Evolutionary conservation across 1,140 invertebrate species (phyloP).

Genomic region (Trichonephila clavipes): DNA sequence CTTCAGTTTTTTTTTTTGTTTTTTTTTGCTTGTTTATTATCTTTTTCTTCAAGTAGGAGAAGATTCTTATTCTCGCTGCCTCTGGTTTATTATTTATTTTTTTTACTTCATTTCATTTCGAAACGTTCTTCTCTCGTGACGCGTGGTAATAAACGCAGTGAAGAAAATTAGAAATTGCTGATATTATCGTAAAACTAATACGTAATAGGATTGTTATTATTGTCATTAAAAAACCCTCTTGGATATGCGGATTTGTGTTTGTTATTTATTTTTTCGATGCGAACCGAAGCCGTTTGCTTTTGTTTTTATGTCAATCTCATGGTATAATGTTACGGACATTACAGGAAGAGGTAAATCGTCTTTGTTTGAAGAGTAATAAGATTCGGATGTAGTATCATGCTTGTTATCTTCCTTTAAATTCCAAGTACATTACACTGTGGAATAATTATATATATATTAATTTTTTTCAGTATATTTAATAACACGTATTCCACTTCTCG

Average conservation of each 20-base stretch:
- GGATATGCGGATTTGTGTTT: constrained; percentile 21
- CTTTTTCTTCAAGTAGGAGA: background rate
- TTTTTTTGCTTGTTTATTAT: background rate
- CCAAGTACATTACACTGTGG: background rate
- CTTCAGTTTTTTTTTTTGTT: background rate
- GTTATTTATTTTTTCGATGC: background rate
- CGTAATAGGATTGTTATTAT: constrained; percentile 40
- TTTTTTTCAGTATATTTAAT: background rate
- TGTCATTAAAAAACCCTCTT: constrained; percentile 12
- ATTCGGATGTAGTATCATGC: background rate
- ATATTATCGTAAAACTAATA: constrained; percentile 49
- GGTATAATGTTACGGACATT: constrained; percentile 15
- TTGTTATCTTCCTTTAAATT: constrained; percentile 27
- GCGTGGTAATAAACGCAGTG: constrained; percentile 8
- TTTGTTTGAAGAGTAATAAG: background rate
- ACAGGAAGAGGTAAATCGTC: background rate
- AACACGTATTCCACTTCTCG: background rate
- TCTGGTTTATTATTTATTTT: constrained; percentile 29
- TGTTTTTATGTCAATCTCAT: background rate
- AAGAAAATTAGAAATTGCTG: constrained; percentile 41
- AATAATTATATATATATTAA: background rate
- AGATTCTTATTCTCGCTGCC: background rate
- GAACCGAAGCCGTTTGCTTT: background rate
- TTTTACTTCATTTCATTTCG: background rate
- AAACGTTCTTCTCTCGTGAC: background rate